Percentiles rank a stretch among this genome's conserved stretches.
Evolutionary conservation across 2,888 invertebrate species (phyloP).

Genomic region (Sphinx pinastri): DNA sequence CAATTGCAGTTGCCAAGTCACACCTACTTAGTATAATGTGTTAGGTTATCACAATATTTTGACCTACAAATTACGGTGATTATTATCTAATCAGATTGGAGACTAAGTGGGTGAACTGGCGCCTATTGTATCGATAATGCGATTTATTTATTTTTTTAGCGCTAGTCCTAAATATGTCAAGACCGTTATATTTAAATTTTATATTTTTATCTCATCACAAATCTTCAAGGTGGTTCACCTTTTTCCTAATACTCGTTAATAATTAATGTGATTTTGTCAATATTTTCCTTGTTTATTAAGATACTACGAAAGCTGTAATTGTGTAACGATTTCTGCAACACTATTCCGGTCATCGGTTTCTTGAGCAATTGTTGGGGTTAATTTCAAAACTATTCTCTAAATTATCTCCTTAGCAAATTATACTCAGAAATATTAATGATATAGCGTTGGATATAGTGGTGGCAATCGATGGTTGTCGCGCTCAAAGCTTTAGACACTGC

Average conservation of each 20-base stretch:
- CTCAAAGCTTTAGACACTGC: too few relatives aligned
- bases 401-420: too few relatives aligned
- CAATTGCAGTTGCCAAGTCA: background rate
- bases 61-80: slow-evolving; percentile 42
- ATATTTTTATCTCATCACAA: background rate
- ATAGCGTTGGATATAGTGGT: too few relatives aligned
- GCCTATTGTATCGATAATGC: slow-evolving; percentile 17
- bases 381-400: too few relatives aligned
- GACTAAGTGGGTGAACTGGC: slow-evolving; percentile 24
- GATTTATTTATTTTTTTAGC: slow-evolving; percentile 12
- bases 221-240: background rate
- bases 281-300: too few relatives aligned
- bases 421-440: too few relatives aligned
- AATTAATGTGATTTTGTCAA: too few relatives aligned
- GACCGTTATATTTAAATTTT: background rate
- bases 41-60: slow-evolving; percentile 38
- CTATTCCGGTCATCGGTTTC: too few relatives aligned
- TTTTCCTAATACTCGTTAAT: background rate
- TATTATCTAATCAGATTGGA: slow-evolving; percentile 40
- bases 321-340: too few relatives aligned
- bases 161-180: slow-evolving; percentile 19
- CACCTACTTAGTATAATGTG: slow-evolving; percentile 16
- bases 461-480: too few relatives aligned
- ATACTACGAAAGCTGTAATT: too few relatives aligned
- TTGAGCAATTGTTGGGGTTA: too few relatives aligned